Percentiles rank a stretch among this genome's conserved stretches.
Evolutionary conservation across 2,113 vertebrate species (phyloP).

Genomic region (Strix uralensis): DNA sequence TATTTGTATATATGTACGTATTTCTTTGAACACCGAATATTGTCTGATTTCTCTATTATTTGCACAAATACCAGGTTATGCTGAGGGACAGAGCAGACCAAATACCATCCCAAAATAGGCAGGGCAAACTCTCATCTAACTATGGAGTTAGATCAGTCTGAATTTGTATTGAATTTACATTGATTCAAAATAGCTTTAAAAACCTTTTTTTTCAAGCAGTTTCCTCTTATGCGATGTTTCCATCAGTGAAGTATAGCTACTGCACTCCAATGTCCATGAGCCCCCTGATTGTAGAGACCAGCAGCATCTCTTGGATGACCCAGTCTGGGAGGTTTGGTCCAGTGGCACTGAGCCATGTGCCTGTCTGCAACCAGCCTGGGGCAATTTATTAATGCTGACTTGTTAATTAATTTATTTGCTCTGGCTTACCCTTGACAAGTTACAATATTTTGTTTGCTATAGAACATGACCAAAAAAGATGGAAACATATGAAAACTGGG

Average conservation of each 20-base stretch:
- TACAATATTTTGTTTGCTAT: not conserved
- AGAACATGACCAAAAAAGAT: not conserved
- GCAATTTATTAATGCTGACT: not conserved
- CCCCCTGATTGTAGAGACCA: not conserved
- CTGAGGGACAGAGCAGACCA: not conserved
- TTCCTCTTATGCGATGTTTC: not conserved
- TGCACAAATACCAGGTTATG: not conserved
- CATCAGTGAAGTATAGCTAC: not conserved
- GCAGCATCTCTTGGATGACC: not conserved
- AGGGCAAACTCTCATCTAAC: not conserved
- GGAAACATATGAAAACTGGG: not conserved
- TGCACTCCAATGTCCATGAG: accelerated
- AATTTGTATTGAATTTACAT: not conserved
- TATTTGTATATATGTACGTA: not conserved
- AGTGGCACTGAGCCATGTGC: accelerated
- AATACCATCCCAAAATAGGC: not conserved
- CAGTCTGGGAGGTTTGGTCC: not conserved
- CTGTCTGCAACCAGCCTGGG: not conserved
- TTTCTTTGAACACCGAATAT: not conserved
- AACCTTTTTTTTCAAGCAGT: not conserved
- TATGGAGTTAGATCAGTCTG: not conserved
- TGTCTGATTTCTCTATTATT: not conserved
- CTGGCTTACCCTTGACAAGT: not conserved
- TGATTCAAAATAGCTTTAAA: not conserved
- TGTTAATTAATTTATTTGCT: not conserved